Conservation (phyloP, 1,140 invertebrate genomes). For the Drosophila repleta region DNA sequence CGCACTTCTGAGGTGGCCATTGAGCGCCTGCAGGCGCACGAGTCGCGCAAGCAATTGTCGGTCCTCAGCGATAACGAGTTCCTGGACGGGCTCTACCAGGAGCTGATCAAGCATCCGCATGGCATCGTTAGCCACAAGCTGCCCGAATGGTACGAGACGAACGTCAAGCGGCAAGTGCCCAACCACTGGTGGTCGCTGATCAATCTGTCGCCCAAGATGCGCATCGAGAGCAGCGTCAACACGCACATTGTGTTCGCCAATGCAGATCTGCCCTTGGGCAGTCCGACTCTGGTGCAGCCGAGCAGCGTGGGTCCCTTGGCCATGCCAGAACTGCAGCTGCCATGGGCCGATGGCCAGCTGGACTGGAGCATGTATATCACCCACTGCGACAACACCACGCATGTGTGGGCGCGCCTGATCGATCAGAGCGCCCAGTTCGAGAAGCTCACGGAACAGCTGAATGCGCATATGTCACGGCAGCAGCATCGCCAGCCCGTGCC, state of each 20-base stretch:
- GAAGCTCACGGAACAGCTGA: constrained; percentile 63
- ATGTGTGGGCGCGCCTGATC: constrained; percentile 76
- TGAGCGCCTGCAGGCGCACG: constrained; percentile 56
- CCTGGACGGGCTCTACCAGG: constrained; percentile 58
- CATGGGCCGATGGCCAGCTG: constrained; percentile 44
- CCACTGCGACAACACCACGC: constrained; percentile 68
- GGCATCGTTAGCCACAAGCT: constrained; percentile 77
- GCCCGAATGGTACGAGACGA: constrained; percentile 67
- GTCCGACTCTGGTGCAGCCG: not conserved
- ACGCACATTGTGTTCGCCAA: constrained; percentile 72
- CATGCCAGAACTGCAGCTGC: constrained; percentile 49
- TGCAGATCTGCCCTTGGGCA: not conserved
- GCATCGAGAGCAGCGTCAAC: constrained; percentile 54
- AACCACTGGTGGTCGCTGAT: constrained; percentile 70
- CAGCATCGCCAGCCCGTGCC: constrained; percentile 21
- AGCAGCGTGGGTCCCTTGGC: not conserved
- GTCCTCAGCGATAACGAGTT: constrained; percentile 59
- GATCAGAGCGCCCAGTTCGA: constrained; percentile 72
- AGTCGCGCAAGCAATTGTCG: constrained; percentile 46
- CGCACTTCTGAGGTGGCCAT: constrained; percentile 63
- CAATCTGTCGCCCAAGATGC: constrained; percentile 55
- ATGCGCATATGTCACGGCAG: constrained; percentile 53
- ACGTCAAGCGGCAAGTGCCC: constrained; percentile 66
- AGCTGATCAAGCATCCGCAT: constrained; percentile 64
- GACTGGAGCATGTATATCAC: constrained; percentile 80